A percentile compares a stretch with the other conserved stretches of the same genome.
Conservation (phyloP, 2,888 invertebrate genomes). For the Morpho achilles region DNA sequence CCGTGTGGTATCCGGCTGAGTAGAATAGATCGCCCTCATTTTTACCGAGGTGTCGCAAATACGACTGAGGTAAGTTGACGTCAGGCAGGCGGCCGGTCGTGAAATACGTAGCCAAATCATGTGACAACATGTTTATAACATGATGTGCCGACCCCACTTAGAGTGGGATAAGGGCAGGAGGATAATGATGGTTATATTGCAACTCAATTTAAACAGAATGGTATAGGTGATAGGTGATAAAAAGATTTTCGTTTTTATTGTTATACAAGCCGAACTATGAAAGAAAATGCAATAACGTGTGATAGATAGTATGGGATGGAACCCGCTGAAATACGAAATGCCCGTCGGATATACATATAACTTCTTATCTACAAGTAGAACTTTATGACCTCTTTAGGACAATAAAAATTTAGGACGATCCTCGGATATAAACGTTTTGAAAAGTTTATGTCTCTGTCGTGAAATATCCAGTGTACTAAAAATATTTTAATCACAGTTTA, state of each 20-base stretch:
- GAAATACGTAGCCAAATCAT: no score
- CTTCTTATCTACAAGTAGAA: conserved; percentile 17
- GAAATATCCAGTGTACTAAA: neutral
- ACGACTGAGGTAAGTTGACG: no score
- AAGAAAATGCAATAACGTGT: conserved; percentile 15
- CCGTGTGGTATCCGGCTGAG: no score
- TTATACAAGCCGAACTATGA: neutral
- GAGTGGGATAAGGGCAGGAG: no score
- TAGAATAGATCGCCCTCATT: no score
- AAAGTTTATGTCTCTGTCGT: conserved; percentile 1
- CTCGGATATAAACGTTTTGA: conserved; percentile 13
- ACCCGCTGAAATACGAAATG: conserved; percentile 18
- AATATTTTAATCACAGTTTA: no score
- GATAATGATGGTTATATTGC: no score
- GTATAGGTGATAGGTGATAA: neutral
- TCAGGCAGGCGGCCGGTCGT: no score
- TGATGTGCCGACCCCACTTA: no score
- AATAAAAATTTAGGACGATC: conserved; percentile 17
- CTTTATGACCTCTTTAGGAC: conserved; percentile 23
- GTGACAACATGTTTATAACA: no score
- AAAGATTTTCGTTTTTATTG: neutral
- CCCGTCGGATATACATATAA: conserved; percentile 12
- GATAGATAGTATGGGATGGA: conserved; percentile 17
- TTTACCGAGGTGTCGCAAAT: no score
- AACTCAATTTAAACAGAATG: no score